phyloP scores from a whole-genome alignment of 2,797 vertebrate species.

The Spondyliosoma cantharus region DNA sequence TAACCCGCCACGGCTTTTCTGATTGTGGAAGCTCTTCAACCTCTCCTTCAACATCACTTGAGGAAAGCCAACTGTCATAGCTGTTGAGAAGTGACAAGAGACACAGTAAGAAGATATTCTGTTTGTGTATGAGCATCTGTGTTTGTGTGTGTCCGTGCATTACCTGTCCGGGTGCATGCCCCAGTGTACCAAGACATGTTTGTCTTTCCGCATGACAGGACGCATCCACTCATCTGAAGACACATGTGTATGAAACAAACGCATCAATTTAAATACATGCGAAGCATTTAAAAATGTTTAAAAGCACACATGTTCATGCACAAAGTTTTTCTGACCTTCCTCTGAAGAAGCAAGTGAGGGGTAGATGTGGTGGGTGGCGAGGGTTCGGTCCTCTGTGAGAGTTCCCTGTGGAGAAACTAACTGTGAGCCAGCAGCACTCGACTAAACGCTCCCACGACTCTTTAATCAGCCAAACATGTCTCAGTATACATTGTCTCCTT shows the following conservation, averaged over 20 bases:
- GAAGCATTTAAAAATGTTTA: not conserved
- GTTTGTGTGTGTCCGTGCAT: constrained; percentile 9
- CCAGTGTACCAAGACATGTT: constrained; percentile 95
- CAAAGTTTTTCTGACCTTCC: constrained; percentile 84
- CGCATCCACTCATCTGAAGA: constrained; percentile 95
- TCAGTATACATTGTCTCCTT: not conserved
- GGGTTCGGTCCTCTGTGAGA: constrained; percentile 90
- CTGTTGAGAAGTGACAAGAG: constrained; percentile 73
- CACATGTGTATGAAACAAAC: not conserved
- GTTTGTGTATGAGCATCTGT: not conserved
- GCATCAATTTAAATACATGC: not conserved
- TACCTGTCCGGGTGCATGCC: constrained; percentile 97
- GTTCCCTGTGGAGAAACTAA: constrained; percentile 84
- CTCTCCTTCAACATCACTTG: constrained; percentile 90
- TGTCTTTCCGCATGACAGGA: constrained; percentile 92
- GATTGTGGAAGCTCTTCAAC: constrained; percentile 90
- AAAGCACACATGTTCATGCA: not conserved
- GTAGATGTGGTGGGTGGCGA: constrained; percentile 93
- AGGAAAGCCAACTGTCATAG: constrained; percentile 94
- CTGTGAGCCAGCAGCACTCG: constrained; percentile 29
- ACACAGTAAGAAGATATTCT: not conserved
- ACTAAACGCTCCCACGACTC: not conserved
- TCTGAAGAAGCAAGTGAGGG: constrained; percentile 86
- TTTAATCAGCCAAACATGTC: not conserved
- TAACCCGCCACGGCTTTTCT: constrained; percentile 93